phyloP scores from a whole-genome alignment of 2,797 vertebrate genomes.

The Neopelma chrysocephalum region DNA sequence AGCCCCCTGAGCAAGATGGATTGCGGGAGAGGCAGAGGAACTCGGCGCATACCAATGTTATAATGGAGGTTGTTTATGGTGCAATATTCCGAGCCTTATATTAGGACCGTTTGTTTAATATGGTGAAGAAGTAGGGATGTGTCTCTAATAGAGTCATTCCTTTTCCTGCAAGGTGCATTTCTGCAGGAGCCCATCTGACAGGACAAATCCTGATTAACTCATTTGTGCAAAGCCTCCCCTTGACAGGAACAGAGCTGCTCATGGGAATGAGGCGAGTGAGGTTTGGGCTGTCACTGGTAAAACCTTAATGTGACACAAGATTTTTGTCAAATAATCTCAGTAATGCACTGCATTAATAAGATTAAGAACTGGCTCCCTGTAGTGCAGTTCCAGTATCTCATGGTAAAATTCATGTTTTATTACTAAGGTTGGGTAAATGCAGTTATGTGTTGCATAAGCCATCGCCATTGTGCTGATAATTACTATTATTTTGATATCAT shows the following conservation, averaged over 20 bases:
- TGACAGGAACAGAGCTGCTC: neutral
- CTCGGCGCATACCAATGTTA: neutral
- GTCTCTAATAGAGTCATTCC: neutral
- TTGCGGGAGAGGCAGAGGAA: neutral
- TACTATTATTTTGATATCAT: neutral
- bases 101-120: neutral
- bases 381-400: neutral
- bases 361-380: neutral
- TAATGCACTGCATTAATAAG: neutral
- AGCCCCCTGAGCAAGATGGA: neutral
- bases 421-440: neutral
- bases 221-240: neutral
- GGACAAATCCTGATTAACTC: neutral
- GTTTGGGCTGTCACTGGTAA: neutral
- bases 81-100: neutral
- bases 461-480: neutral
- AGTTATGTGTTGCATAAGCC: neutral
- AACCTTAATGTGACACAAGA: neutral
- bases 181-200: neutral
- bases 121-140: neutral
- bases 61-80: constrained; percentile 15
- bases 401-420: neutral
- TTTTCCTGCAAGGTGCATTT: neutral
- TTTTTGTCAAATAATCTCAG: neutral
- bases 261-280: neutral